A percentile compares a stretch with the other conserved stretches of the same genome.
Conservation (phyloP, 1,140 invertebrate species). For the Liolophura sinensis region DNA sequence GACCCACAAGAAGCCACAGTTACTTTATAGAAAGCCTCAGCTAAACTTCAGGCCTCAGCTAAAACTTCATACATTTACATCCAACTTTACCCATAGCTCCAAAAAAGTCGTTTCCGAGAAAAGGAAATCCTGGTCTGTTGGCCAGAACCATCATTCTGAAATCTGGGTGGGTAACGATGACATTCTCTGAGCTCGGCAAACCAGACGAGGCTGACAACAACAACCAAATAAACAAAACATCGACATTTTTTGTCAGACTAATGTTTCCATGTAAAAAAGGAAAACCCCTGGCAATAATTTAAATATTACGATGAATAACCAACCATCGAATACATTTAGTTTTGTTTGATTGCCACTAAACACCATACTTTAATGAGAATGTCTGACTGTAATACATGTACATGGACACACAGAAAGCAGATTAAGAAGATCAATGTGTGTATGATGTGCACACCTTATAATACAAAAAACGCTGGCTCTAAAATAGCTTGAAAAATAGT, state of each 20-base stretch:
- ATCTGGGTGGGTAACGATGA: conserved; percentile 56
- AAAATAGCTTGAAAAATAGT: no score
- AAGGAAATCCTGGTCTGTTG: conserved; percentile 96
- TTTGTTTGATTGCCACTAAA: neutral
- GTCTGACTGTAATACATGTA: no score
- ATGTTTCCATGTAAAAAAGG: neutral
- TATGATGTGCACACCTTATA: no score
- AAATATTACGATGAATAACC: neutral
- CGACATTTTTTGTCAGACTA: neutral
- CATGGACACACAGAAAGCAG: no score
- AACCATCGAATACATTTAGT: neutral
- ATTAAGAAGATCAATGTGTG: no score
- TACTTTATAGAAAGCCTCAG: neutral
- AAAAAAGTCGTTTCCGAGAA: conserved; percentile 97
- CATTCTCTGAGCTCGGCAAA: conserved; percentile 22
- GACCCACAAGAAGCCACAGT: neutral
- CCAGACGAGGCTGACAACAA: conserved; percentile 35
- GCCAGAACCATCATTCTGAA: conserved; percentile 80
- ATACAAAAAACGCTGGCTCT: no score
- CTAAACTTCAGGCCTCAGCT: neutral
- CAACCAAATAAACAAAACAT: conserved; percentile 3
- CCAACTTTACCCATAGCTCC: conserved; percentile 68
- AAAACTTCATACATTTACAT: conserved; percentile 1
- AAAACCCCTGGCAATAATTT: no score
- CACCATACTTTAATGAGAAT: neutral